Evolutionary conservation across 2,113 vertebrate genomes (phyloP), one percentile per base, ranked within the genome.

Genomic region (Chionodraco myersi): DNA sequence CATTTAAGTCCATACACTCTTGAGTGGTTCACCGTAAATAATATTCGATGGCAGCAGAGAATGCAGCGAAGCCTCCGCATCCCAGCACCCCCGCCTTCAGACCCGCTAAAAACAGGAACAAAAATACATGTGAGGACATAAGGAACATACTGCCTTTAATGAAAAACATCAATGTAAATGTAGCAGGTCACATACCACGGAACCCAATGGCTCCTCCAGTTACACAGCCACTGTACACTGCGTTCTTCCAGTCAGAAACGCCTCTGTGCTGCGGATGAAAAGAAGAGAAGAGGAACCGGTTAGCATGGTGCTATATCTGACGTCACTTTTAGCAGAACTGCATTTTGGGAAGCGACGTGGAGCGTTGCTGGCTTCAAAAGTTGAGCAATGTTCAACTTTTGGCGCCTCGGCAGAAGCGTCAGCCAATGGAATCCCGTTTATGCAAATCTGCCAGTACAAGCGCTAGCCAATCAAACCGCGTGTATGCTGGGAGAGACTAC

Each of bases 181-280:
- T 10, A 58, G 0, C 14, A 67, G 10, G 30, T 56, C n/a, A 94
- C 96, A 72, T 86, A 99, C 97, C 98, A 86, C 97, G 94, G 87
- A 99, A 97, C 62, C 98, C 98, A 4, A 99, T 98, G 6, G 95
- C 96, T 85, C 98, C 97, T 74, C 98, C 98, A 0, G 97, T 99
- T 57, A 98, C 95, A 91, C 98, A 99, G 59, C 98, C 98, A 0
- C 98, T 98, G 66, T 97, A 96, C 36, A 99, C 97, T 0, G 96
- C 98, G 13, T 99, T 99, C 93, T 97, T 98, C 97, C 98, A 99
- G 90, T 99, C 98, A 0, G 98, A 97, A 72, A 94, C 96, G 2
- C 98, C 97, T 75, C 98, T 95, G 84, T 99, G 97, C 98, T 99
- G 79, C 79, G 84, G 78, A 59, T 49, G 3, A 51, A 80, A 86